Percentiles rank a stretch among this genome's conserved stretches.
These are phyloP conservation scores for Dorcus hopei DNA, from an alignment of 2,888 invertebrate genomes.

Conservation along the genomic window DNA sequence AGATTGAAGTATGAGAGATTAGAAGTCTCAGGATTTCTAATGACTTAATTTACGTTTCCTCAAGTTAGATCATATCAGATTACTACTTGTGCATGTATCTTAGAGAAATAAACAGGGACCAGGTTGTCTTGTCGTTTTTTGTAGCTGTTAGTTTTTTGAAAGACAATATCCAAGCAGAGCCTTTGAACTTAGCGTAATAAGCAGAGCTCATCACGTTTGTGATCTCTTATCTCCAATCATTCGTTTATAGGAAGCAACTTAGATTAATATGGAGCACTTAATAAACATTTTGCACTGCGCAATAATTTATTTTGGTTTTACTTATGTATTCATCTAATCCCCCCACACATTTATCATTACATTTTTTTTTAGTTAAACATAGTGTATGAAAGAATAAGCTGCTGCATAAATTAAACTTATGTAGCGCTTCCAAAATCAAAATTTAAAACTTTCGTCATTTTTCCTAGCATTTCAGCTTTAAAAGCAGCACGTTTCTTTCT, in stretches of 20 bases:
- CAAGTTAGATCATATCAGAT: no score
- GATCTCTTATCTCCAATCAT: conserved; percentile 8
- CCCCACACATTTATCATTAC: no score
- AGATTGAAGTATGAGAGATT: no score
- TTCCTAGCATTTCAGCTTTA: background rate
- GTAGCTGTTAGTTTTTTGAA: conserved; percentile 13
- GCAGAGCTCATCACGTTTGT: conserved; percentile 15
- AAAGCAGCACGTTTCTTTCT: background rate
- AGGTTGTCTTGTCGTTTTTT: conserved; percentile 11
- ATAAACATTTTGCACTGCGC: no score
- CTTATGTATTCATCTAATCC: no score
- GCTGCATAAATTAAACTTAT: background rate
- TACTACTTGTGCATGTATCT: no score
- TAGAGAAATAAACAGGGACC: conserved; percentile 2
- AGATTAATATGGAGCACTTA: no score
- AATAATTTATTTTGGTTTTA: no score
- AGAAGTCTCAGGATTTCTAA: no score
- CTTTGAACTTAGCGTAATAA: conserved; percentile 15
- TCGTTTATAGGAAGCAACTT: background rate
- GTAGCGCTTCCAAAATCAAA: background rate
- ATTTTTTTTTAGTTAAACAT: no score
- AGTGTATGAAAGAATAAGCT: no score
- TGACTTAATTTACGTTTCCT: no score
- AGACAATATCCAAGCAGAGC: conserved; percentile 16
- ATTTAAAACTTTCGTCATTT: background rate